Percentiles rank a stretch among this genome's conserved stretches.
Conservation (phyloP, 2,888 invertebrate genomes). For the Coecobrya sp. region DNA sequence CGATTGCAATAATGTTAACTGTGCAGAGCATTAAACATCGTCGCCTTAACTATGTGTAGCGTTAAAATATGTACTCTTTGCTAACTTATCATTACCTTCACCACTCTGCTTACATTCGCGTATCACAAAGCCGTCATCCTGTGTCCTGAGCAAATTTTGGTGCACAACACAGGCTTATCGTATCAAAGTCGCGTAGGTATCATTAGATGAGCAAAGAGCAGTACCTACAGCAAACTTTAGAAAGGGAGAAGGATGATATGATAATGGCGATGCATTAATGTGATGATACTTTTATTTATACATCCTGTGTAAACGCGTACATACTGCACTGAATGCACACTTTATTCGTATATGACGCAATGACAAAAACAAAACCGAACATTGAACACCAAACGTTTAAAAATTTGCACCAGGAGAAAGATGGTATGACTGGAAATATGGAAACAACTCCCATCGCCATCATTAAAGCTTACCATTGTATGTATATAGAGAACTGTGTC, state of each 20-base stretch:
- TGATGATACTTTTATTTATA: not conserved
- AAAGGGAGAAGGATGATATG: slow-evolving; percentile 38
- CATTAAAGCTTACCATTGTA: too few species aligned
- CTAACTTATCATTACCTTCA: slow-evolving; percentile 11
- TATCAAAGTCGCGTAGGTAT: not conserved
- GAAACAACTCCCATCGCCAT: too few species aligned
- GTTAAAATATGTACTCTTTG: not conserved
- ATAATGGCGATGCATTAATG: not conserved
- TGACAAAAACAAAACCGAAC: too few species aligned
- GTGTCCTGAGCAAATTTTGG: slow-evolving; percentile 9
- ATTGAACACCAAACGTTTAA: too few species aligned
- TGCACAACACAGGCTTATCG: slow-evolving; percentile 32
- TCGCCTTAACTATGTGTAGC: not conserved
- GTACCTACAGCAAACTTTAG: slow-evolving; percentile 37
- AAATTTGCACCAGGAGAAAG: too few species aligned
- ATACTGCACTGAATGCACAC: too few species aligned
- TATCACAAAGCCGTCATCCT: not conserved
- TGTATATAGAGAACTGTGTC: too few species aligned
- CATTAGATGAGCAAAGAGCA: not conserved
- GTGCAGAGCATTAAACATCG: not conserved
- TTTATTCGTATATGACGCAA: too few species aligned
- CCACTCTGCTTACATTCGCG: not conserved
- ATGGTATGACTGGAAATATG: too few species aligned
- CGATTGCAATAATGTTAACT: not conserved
- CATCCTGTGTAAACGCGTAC: not conserved